A percentile compares a stretch with the other conserved stretches of the same genome.
phyloP scores from a whole-genome alignment of 2,888 invertebrate species.

The Beris morrisii region DNA sequence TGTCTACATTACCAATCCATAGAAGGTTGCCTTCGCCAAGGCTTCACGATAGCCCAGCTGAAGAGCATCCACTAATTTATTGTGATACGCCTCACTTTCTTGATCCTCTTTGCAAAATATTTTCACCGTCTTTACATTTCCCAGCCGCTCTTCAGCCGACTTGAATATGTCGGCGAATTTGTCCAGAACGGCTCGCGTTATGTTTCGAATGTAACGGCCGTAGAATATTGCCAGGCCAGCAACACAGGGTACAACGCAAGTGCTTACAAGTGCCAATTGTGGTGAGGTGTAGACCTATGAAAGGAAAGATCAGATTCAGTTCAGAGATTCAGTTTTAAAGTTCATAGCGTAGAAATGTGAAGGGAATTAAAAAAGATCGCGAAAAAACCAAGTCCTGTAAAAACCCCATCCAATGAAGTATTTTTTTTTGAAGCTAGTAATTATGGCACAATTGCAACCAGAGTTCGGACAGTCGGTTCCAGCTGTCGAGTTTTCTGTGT shows the following conservation, averaged over 20 bases:
- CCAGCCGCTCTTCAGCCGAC: conserved; percentile 88
- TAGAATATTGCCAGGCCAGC: conserved; percentile 80
- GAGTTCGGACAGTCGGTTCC: too few relatives aligned
- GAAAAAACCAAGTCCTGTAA: too few relatives aligned
- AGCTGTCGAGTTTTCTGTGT: too few relatives aligned
- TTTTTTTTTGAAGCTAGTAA: too few relatives aligned
- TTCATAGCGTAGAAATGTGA: too few relatives aligned
- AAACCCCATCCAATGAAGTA: too few relatives aligned
- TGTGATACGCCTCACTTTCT: conserved; percentile 71
- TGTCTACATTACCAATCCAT: conserved; percentile 71
- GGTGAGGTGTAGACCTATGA: conserved; percentile 87
- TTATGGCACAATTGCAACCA: too few relatives aligned
- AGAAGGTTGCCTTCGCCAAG: conserved; percentile 84
- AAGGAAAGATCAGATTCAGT: not conserved
- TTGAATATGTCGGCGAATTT: conserved; percentile 64
- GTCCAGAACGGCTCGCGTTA: conserved; percentile 80
- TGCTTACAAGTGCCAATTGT: conserved; percentile 80
- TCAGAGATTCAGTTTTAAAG: too few relatives aligned
- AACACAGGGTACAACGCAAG: conserved; percentile 88
- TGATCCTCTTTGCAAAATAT: conserved; percentile 84
- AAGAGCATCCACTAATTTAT: conserved; percentile 71
- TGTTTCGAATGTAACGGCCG: conserved; percentile 80
- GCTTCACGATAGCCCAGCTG: conserved; percentile 84
- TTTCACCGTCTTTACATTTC: conserved; percentile 91
- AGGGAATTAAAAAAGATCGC: too few relatives aligned